Evolutionary conservation across 2,113 vertebrate species (phyloP), one percentile per base, ranked within the genome.

Genomic region (Isichthys henryi): DNA sequence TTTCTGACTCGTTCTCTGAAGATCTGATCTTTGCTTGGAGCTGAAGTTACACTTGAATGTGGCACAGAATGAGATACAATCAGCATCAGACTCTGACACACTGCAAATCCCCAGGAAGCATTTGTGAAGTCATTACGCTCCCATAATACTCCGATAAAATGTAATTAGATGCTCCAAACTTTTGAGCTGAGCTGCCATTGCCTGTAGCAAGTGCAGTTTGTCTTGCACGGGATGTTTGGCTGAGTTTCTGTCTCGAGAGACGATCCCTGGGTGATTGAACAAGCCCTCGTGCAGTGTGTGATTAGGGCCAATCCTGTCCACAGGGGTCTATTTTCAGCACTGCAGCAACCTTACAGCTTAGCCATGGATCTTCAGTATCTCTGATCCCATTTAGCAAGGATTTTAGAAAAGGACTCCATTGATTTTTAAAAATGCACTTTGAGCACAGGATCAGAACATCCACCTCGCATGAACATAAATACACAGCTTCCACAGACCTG

Each of bases 111-210:
- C 74, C 74, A 80, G 31, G 35, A 35, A 43, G 74, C 74, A 80
- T 43, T 39, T 80, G 35, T 80, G 74, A 80, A 80, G 74, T 80
- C 35, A 80, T 80, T 80, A 80, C 6, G 1, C 6, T 43, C 74
- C 74, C 74, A 43, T 80, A 80, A 80, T 80, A 80, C 74, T 80
- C 31, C 8, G 74, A 80, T 80, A 80, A 80, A 80, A 80, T 39
- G 74, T 43, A 80, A 80, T 80, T 80, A 80, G 74, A 43, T 80
- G 74, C 74, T 80, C 74, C 74, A 43, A 80, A 80, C 74, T 43
- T 80, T 80, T 80, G 5, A 80, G 35, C 74, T 43, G 74, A 80
- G 74, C 35, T 80, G 74, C 74, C 6, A 43, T 19, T 80, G 74
- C 74, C 74, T 77, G 31, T 77, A 77, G 70, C 35, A 39, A 39